These are phyloP conservation scores for Telmatherina bonti DNA, from an alignment of 2,797 vertebrate species.

Conservation along the genomic window DNA sequence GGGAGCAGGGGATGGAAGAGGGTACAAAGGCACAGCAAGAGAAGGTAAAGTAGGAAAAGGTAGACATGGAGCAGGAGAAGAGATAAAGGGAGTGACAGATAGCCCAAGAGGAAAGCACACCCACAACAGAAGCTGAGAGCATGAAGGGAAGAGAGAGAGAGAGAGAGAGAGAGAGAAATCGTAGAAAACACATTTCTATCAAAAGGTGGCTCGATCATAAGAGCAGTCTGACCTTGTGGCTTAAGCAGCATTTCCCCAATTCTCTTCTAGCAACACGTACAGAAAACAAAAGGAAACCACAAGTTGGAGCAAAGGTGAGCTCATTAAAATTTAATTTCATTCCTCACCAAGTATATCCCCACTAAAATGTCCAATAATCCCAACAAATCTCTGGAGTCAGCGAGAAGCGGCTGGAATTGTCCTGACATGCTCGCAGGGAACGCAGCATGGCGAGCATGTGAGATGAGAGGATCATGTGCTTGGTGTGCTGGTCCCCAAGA, in stretches of 20 bases:
- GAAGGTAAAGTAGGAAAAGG: slow-evolving; percentile 27
- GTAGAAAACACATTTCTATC: slow-evolving; percentile 19
- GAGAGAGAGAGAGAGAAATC: slow-evolving; percentile 14
- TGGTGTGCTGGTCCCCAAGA: slow-evolving; percentile 18
- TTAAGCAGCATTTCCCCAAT: slow-evolving; percentile 21
- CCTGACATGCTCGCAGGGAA: slow-evolving; percentile 33
- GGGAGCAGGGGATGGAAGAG: slow-evolving; percentile 10
- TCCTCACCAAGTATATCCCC: slow-evolving; percentile 26
- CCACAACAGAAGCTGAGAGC: slow-evolving; percentile 25
- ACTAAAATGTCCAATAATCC: slow-evolving; percentile 61
- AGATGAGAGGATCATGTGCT: slow-evolving; percentile 31
- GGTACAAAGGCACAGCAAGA: slow-evolving; percentile 28
- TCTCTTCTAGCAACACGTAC: slow-evolving; percentile 6
- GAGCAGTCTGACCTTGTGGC: slow-evolving; percentile 34
- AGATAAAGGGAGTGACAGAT: slow-evolving; percentile 35
- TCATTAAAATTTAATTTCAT: slow-evolving; percentile 63
- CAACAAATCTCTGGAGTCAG: slow-evolving; percentile 49
- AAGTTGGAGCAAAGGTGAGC: slow-evolving; percentile 34
- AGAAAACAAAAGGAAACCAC: slow-evolving; percentile 30
- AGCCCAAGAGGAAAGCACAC: slow-evolving; percentile 43
- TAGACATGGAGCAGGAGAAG: slow-evolving; percentile 14
- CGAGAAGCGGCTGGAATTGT: slow-evolving; percentile 50
- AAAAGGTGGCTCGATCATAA: slow-evolving; percentile 33
- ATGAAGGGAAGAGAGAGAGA: slow-evolving; percentile 17
- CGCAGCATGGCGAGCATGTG: neutral